Conservation (phyloP, 2,797 vertebrate species). For the Otolemur crassicaudatus region DNA sequence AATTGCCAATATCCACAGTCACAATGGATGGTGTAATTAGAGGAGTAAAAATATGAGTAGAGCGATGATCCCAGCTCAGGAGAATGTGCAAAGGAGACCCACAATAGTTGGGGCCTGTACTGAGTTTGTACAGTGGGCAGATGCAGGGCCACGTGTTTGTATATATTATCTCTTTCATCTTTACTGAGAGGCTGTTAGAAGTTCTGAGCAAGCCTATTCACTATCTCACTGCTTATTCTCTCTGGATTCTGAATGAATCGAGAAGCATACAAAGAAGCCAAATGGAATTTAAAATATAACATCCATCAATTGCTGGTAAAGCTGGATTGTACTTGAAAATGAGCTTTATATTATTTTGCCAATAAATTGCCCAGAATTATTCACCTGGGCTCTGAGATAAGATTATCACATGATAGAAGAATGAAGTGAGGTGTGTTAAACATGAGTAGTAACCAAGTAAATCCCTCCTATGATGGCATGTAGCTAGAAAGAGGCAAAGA, state of each 20-base stretch:
- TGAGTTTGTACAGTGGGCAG: background rate
- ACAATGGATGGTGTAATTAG: background rate
- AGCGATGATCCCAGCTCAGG: background rate
- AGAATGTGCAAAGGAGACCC: background rate
- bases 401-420: background rate
- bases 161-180: background rate
- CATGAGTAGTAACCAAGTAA: background rate
- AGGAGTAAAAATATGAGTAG: background rate
- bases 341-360: background rate
- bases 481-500: background rate
- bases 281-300: background rate
- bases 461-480: background rate
- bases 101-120: background rate
- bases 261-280: background rate
- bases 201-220: background rate
- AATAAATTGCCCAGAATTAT: background rate
- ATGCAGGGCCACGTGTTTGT: too few species aligned
- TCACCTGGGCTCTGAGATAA: background rate
- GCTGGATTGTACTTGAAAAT: background rate
- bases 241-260: background rate
- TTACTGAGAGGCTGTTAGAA: background rate
- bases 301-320: background rate
- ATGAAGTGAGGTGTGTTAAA: background rate
- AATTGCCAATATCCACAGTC: background rate
- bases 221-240: background rate